A percentile compares a stretch with the other conserved stretches of the same genome.
phyloP scores from a whole-genome alignment of 2,113 vertebrate species.

The Capreolus pygargus region DNA sequence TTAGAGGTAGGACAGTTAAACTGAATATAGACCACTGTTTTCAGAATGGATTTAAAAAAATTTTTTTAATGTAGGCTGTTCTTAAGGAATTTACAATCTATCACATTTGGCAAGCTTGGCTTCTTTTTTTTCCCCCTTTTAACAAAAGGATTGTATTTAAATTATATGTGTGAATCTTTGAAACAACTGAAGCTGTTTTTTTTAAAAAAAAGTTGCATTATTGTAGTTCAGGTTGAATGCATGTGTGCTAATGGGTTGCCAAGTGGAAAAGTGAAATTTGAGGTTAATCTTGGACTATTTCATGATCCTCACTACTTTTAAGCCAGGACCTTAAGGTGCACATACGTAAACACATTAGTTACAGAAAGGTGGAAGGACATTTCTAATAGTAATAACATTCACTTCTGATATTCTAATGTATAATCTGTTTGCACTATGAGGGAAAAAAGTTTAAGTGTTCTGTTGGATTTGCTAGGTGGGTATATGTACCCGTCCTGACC shows the following conservation, averaged over 20 bases:
- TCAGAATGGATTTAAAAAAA: background rate
- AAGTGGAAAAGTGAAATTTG: background rate
- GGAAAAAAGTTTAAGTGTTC: background rate
- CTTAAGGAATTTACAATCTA: conserved; percentile 16
- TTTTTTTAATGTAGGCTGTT: background rate
- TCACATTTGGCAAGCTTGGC: background rate
- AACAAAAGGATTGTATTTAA: background rate
- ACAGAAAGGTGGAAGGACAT: background rate
- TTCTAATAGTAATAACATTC: background rate
- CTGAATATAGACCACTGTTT: background rate
- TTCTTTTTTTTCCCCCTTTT: background rate
- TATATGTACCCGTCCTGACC: background rate
- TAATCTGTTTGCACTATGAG: background rate
- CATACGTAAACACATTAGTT: background rate
- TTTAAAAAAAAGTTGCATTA: background rate
- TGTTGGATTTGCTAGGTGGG: background rate
- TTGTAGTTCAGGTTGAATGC: background rate
- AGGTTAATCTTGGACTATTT: background rate
- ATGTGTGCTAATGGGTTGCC: background rate
- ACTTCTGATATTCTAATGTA: background rate
- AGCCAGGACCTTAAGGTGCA: background rate
- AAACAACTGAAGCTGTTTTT: background rate
- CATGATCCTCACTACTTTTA: conserved; percentile 29
- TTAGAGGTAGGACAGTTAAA: background rate
- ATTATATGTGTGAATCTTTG: background rate